Evolutionary conservation across 2,888 invertebrate genomes (phyloP).

Genomic region (Scrobipalpa atriplicella): DNA sequence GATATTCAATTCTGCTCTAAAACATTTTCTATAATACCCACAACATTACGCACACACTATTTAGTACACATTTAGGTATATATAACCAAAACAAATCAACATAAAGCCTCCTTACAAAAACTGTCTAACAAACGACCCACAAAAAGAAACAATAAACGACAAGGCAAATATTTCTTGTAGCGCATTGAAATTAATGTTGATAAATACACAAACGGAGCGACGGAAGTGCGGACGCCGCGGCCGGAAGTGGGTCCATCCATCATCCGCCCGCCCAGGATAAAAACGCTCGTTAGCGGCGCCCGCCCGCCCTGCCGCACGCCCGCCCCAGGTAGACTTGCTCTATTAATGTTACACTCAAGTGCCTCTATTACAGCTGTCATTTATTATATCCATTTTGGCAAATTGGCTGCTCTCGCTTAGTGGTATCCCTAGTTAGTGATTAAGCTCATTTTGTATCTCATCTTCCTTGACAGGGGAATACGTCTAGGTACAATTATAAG

Average conservation of each 20-base stretch:
- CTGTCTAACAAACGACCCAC: slow-evolving; percentile 39
- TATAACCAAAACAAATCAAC: slow-evolving; percentile 16
- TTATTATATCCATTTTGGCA: slow-evolving; percentile 81
- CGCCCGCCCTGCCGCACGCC: slow-evolving; percentile 41
- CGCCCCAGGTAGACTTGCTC: slow-evolving; percentile 68
- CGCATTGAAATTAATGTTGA: slow-evolving; percentile 78
- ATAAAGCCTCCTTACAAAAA: slow-evolving; percentile 29
- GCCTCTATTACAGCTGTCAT: slow-evolving; percentile 80
- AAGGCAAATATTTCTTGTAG: slow-evolving; percentile 60
- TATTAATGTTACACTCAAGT: slow-evolving; percentile 81
- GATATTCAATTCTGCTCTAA: not conserved
- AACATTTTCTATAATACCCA: not conserved
- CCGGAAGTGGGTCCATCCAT: slow-evolving; percentile 78
- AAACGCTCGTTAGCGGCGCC: slow-evolving; percentile 77
- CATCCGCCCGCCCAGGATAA: slow-evolving; percentile 80
- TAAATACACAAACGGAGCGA: slow-evolving; percentile 73
- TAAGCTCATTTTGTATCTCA: slow-evolving; percentile 38
- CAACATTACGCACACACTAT: not conserved
- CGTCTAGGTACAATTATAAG: not conserved
- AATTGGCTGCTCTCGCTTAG: slow-evolving; percentile 70
- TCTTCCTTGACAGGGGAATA: not conserved
- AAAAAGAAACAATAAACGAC: slow-evolving; percentile 31
- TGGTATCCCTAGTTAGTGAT: slow-evolving; percentile 42
- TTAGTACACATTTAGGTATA: not conserved
- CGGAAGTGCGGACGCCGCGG: slow-evolving; percentile 73